A percentile compares a stretch with the other conserved stretches of the same genome.
These are phyloP conservation scores for Volucella bombylans DNA, from an alignment of 2,888 invertebrate genomes.

Conservation along the genomic window DNA sequence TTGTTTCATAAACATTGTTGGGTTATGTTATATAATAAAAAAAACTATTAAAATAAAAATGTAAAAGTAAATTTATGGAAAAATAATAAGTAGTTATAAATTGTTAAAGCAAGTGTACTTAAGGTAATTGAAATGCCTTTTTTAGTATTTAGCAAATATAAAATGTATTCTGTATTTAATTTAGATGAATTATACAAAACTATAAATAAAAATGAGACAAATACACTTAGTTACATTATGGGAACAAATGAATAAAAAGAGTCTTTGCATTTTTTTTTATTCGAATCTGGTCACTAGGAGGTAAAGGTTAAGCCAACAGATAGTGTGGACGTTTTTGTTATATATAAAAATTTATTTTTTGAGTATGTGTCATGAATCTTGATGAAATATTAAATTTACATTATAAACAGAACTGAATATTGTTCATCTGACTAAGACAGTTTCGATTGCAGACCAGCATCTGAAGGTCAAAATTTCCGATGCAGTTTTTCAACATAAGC, in stretches of 20 bases:
- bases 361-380: too few relatives aligned
- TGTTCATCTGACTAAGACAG: too few relatives aligned
- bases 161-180: conserved; percentile 48
- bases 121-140: conserved; percentile 66
- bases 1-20: conserved; percentile 37
- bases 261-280: conserved; percentile 13
- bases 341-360: too few relatives aligned
- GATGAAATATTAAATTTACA: too few relatives aligned
- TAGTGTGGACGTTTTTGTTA: too few relatives aligned
- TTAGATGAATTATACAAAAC: conserved; percentile 69
- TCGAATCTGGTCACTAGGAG: not conserved
- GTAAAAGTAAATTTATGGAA: conserved; percentile 10
- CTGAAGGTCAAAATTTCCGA: too few relatives aligned
- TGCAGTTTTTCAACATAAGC: too few relatives aligned
- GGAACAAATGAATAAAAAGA: conserved; percentile 32
- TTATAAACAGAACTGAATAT: too few relatives aligned
- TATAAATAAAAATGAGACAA: conserved; percentile 47
- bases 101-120: conserved; percentile 72
- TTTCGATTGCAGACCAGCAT: too few relatives aligned
- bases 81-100: conserved; percentile 24
- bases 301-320: too few relatives aligned
- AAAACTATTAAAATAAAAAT: not conserved
- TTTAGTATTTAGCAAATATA: conserved; percentile 50
- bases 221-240: conserved; percentile 42
- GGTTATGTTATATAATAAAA: conserved; percentile 20